phyloP scores from a whole-genome alignment of 2,888 invertebrate genomes.

The Sarcophaga subvicina region DNA sequence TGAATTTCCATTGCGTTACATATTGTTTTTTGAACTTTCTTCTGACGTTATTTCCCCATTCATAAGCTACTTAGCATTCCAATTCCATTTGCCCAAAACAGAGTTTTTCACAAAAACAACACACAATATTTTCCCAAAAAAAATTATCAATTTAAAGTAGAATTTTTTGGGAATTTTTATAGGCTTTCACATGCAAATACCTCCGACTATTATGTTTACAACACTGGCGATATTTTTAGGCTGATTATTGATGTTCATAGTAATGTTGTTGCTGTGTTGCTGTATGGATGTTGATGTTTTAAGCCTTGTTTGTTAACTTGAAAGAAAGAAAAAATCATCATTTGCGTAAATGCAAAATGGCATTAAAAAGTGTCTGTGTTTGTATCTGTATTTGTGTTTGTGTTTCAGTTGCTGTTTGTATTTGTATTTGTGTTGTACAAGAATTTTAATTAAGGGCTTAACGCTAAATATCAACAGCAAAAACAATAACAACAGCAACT shows the following conservation, averaged over 20 bases:
- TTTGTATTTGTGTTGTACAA: slow-evolving; percentile 64
- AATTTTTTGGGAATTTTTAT: not conserved
- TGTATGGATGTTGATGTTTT: slow-evolving; percentile 54
- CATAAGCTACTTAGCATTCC: too few relatives aligned
- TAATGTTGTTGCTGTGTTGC: slow-evolving; percentile 12
- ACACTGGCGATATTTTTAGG: not conserved
- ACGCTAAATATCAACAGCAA: slow-evolving; percentile 66
- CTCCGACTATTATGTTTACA: not conserved
- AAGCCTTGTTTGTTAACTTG: slow-evolving; percentile 55
- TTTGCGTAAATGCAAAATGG: slow-evolving; percentile 68
- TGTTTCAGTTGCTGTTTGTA: too few relatives aligned
- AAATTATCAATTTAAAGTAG: slow-evolving; percentile 45
- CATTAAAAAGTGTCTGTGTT: slow-evolving; percentile 46
- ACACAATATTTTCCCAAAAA: not conserved
- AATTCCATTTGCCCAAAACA: too few relatives aligned
- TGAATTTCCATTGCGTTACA: too few relatives aligned
- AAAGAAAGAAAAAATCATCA: slow-evolving; percentile 39
- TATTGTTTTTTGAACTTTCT: too few relatives aligned
- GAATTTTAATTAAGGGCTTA: slow-evolving; percentile 69
- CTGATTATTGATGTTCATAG: slow-evolving; percentile 17
- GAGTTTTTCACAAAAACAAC: too few relatives aligned
- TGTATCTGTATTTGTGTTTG: too few relatives aligned
- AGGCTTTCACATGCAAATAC: not conserved
- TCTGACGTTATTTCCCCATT: too few relatives aligned
- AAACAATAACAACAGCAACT: not conserved